Conservation (phyloP, 1,140 invertebrate genomes). For the Macrocentrus cingulum region DNA sequence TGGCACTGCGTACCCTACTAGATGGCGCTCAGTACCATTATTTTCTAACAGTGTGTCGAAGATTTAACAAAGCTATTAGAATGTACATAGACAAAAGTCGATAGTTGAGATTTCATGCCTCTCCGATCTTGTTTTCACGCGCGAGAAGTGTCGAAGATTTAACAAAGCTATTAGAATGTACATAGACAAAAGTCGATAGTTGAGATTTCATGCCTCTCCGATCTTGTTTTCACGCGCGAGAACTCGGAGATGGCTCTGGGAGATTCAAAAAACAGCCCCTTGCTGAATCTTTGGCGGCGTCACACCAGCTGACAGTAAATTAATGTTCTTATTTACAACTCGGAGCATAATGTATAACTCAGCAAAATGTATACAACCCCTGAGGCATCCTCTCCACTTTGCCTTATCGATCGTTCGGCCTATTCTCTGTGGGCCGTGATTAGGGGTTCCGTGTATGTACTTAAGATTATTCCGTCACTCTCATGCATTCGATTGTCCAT, state of each 20-base stretch:
- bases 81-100: no score
- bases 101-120: not conserved
- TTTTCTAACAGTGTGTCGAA: no score
- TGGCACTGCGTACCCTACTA: no score
- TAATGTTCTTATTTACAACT: conserved; percentile 32
- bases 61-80: no score
- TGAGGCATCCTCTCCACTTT: conserved; percentile 17
- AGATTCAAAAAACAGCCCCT: conserved; percentile 18
- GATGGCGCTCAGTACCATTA: no score
- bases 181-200: no score
- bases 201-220: not conserved
- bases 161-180: no score
- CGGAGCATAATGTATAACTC: not conserved
- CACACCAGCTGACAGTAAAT: conserved; percentile 34
- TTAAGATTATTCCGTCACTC: no score
- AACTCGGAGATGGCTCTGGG: conserved; percentile 5
- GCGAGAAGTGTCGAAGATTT: no score
- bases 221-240: conserved; percentile 2
- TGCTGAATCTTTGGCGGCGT: conserved; percentile 19
- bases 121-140: conserved; percentile 1
- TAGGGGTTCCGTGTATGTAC: no score
- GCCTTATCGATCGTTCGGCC: conserved; percentile 32
- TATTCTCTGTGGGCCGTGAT: not conserved
- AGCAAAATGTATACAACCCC: not conserved
- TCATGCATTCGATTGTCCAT: no score